Evolutionary conservation across 1,140 invertebrate genomes (phyloP), one percentile per base, ranked within the genome.

Genomic region (Cotesia typhae): DNA sequence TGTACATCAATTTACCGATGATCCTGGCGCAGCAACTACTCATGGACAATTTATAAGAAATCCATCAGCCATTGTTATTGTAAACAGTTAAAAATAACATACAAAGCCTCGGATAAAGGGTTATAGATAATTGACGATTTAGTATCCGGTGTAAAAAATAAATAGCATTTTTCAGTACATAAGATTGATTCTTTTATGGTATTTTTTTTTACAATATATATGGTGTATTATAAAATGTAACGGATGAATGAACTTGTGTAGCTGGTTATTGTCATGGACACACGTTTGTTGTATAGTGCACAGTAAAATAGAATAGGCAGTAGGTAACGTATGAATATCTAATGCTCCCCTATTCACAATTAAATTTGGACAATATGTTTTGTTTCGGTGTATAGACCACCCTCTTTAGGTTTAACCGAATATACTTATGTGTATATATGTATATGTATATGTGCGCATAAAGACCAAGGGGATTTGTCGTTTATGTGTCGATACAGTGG

Each of bases 341-440:
- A 85, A 85, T 85, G 82, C 79, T 83, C 81, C 83, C 83, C 79
- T 75, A 83, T 79, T 41, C 75, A 83, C 81, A 84, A 84, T 85
- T 85, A 85, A 84, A 85, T 85, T 85, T 81, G 80, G 81, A 84
- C 84, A 85, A 85, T 85, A 85, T 85, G 84, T 85, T 85, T 85
- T 85, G 83, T 85, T 84, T 84, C 83, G 82, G 75, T 71, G 79
- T 63, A 38, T 37, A 76, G 68, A 37, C 78, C 83, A 82, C 82
- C 82, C 82, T 81, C 79, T 72, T 41, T 60, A 60, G 38, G n/a
- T 52, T 17, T 63, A 51, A 61, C 12, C 10, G 37, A 63, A n/a
- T 37, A 37, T n/a, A 37, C 10, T 6, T 47, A 10, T 47, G 6
- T 47, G 10, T 47, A 10, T 47, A 47, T 47, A 47, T 47, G 6